Evolutionary conservation across 2,797 vertebrate genomes (phyloP), one percentile per base, ranked within the genome.

Genomic region (Taeniopygia guttata): DNA sequence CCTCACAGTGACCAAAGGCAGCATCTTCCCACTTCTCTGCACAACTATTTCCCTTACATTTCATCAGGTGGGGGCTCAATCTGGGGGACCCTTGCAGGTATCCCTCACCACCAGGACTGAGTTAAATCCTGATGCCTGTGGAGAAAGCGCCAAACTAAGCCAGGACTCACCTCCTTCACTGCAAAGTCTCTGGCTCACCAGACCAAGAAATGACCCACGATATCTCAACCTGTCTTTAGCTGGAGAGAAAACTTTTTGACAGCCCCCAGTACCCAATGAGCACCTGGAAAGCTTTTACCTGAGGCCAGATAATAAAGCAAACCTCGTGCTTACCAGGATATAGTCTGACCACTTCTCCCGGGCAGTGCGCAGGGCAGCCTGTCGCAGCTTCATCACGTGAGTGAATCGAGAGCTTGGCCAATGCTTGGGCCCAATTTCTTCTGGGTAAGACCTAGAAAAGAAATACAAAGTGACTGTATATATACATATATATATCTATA

Each of bases 301-400:
- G 69, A 85, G 25, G 66, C 36, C 17, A 86, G 74, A 63, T 38
- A 79, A 90, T 40, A 56, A 95, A 88, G 42, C 27, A 91, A 91
- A 77, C 30, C 5, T 66, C 5, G 21, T 58, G 79, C 96, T 98
- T 97, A 99, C 99, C 97, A 99, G 97, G 84, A 99, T 97, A 94
- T 99, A 99, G 96, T 99, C 99, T 32, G 99, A 99, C 99, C 99
- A 99, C 93, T 98, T 98, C 72, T 99, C 98, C 83, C 98, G 97
- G 16, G 99, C 99, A 10, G 98, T 97, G 26, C 98, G 98, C 95
- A 99, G 97, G 9, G 99, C 99, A 11, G 99, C 98, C 96, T 99
- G 99, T 8, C 99, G 98, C 45, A 99, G 98, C 92, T 99, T 99
- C 99, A 99, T 99, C 93, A 99, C 97, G 2, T 99, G 99, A 63